Evolutionary conservation across 2,888 invertebrate genomes (phyloP).

Genomic region (Augiades crinisus): DNA sequence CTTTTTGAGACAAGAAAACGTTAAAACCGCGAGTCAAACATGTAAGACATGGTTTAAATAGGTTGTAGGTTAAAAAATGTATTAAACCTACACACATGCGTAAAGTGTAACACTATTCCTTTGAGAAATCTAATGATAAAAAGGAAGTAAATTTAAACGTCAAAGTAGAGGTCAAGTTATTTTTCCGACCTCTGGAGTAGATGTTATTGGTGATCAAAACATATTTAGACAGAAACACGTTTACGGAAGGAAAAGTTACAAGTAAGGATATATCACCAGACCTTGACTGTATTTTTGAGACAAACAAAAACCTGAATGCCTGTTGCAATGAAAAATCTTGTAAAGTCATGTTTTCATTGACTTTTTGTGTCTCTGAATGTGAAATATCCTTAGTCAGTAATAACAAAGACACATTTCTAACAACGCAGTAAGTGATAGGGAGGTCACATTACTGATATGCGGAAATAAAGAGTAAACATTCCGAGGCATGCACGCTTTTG

Average conservation of each 20-base stretch:
- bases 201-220: too few relatives aligned
- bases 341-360: slow-evolving; percentile 10
- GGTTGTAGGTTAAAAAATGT: too few relatives aligned
- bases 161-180: too few relatives aligned
- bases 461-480: slow-evolving; percentile 18
- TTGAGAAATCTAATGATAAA: too few relatives aligned
- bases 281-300: slow-evolving; percentile 1
- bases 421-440: slow-evolving; percentile 16
- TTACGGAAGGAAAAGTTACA: not conserved
- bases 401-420: slow-evolving; percentile 12
- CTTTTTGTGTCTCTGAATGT: not conserved
- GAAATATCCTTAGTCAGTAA: slow-evolving; percentile 9
- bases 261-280: slow-evolving; percentile 1
- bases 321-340: not conserved
- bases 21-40: too few relatives aligned
- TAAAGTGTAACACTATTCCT: too few relatives aligned
- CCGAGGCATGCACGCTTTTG: not conserved
- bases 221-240: not conserved
- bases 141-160: too few relatives aligned
- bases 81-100: too few relatives aligned
- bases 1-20: too few relatives aligned
- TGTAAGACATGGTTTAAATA: too few relatives aligned
- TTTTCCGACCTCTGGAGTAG: too few relatives aligned
- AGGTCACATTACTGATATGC: slow-evolving; percentile 18
- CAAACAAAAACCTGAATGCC: not conserved